Evolutionary conservation across 1,140 invertebrate genomes (phyloP).

Genomic region (Cotesia vestalis): DNA sequence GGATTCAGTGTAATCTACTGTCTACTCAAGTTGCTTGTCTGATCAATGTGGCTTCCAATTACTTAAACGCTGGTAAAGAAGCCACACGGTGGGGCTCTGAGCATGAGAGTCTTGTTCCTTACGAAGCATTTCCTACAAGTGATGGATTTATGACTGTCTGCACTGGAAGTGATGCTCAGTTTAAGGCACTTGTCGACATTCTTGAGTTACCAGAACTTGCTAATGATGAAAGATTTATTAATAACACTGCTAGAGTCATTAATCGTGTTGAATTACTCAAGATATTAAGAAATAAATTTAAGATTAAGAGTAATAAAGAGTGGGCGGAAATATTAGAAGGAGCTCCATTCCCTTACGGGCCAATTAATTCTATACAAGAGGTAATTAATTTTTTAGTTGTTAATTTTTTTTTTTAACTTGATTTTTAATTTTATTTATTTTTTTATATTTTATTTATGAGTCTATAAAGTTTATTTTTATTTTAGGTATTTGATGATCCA

Average conservation of each 20-base stretch:
- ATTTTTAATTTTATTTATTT: too few relatives aligned
- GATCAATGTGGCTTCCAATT: slow-evolving; percentile 91
- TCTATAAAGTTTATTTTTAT: slow-evolving; percentile 9
- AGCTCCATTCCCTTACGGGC: slow-evolving; percentile 85
- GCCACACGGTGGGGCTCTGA: slow-evolving; percentile 85
- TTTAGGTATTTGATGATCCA: slow-evolving; percentile 83
- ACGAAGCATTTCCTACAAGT: slow-evolving; percentile 85
- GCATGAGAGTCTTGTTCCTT: slow-evolving; percentile 95
- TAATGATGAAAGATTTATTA: slow-evolving; percentile 73
- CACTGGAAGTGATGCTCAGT: slow-evolving; percentile 83
- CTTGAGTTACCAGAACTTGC: slow-evolving; percentile 73
- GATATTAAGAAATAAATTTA: slow-evolving; percentile 73
- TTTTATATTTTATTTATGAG: slow-evolving; percentile 15
- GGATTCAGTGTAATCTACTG: slow-evolving; percentile 93
- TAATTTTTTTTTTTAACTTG: not conserved
- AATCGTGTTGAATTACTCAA: slow-evolving; percentile 77
- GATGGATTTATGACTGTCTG: slow-evolving; percentile 88
- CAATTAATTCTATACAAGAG: slow-evolving; percentile 85
- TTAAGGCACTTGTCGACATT: slow-evolving; percentile 73
- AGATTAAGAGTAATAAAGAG: slow-evolving; percentile 75
- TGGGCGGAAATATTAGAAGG: slow-evolving; percentile 81
- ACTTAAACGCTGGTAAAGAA: slow-evolving; percentile 85
- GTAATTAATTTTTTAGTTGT: slow-evolving; percentile 46
- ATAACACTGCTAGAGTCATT: slow-evolving; percentile 79
- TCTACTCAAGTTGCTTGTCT: slow-evolving; percentile 90